Base-by-base conservation (phyloP, 2,888 invertebrate genomes). In the Trichacis sp. region DNA sequence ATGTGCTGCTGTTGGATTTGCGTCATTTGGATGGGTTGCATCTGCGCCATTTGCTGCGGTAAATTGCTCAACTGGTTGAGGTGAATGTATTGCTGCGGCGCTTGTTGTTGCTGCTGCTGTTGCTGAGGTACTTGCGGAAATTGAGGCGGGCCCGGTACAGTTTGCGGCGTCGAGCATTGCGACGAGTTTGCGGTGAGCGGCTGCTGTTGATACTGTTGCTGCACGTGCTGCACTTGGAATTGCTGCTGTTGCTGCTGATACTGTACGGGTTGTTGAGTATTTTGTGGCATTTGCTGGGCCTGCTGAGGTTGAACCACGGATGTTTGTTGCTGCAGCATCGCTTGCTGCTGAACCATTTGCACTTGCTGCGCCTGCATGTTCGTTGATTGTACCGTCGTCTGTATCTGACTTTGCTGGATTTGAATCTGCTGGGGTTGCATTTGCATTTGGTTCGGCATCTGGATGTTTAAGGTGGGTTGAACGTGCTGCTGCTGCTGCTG, bases 51-150 rank as follows among this genome's bases (percentile, higher is more conserved):
- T 24, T 87, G 79, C 42, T 87, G 84, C 0, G 87, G 85, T 33
- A 88, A 79, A n/a, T n/a, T n/a, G 51, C 86, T 87, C 74, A 87
- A 87, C 71, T 88, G 89, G 70, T 88, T 88, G 42, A 82, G 72
- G 60, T 84, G 85, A 50, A 88, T 86, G 30, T 87, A 85, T 71
- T 88, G 85, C 15, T 4, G 2, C 45, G 84, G 88, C 66, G 87
- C 88, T 63, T 88, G 87, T 19, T 68, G 69, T 17, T 88, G 85
- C 43, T 85, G 88, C 68, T 88, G 88, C 64, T 88, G 88, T 12
- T 69, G 68, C 30, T 75, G 78, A 29, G 76, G 66, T 3, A 80
- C 77, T 64, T 80, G 82, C 2, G 80, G 78, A 62, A 83, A 84
- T 48, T 80, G 82, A 12, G 83, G 77, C 24, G 80, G 80, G 2